phyloP scores from a whole-genome alignment of 2,113 vertebrate species.

The Asarcornis scutulata region DNA sequence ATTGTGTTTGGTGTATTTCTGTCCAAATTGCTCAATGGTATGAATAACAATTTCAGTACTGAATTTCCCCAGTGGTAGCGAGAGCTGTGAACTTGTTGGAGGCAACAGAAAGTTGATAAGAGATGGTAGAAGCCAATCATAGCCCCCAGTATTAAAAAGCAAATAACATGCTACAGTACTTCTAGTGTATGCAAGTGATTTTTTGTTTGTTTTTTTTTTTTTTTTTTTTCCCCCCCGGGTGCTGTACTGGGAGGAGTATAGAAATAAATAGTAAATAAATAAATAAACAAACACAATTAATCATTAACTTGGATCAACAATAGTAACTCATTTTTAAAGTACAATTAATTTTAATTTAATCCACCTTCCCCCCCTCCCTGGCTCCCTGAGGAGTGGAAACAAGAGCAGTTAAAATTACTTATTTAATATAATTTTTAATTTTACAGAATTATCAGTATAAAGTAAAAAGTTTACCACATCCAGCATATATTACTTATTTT shows the following conservation, averaged over 20 bases:
- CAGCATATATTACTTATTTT: not conserved
- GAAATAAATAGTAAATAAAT: no score
- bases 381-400: accelerated
- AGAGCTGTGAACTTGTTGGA: not conserved
- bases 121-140: not conserved
- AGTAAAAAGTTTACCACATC: not conserved
- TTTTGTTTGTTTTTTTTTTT: not conserved
- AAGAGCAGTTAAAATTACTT: not conserved
- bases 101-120: not conserved
- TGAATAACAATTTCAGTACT: not conserved
- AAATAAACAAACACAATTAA: not conserved
- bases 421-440: not conserved
- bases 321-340: not conserved
- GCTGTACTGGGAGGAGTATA: no score
- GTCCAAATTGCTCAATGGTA: not conserved
- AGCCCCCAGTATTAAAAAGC: not conserved
- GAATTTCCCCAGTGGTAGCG: not conserved
- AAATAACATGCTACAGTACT: not conserved
- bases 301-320: not conserved
- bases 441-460: not conserved
- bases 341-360: not conserved
- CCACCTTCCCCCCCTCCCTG: no score
- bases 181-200: not conserved
- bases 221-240: not conserved
- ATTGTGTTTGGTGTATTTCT: not conserved